These are phyloP conservation scores for Laodelphax striatellus DNA, from an alignment of 1,140 invertebrate genomes.

Conservation along the genomic window DNA sequence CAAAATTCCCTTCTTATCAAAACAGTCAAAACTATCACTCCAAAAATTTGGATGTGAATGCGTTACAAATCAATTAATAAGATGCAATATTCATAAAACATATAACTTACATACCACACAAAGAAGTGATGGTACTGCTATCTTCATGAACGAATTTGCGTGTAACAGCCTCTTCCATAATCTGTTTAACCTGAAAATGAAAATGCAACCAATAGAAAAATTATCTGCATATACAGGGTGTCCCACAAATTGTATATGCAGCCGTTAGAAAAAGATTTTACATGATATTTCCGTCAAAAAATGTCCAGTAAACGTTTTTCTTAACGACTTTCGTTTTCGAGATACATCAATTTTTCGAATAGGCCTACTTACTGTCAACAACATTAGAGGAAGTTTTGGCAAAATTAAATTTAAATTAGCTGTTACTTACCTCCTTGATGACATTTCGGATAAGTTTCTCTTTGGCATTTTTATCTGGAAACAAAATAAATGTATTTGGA, in stretches of 20 bases:
- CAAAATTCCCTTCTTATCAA: background rate
- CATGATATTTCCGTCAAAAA: no score
- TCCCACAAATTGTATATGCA: no score
- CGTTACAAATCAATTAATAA: background rate
- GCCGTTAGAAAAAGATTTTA: no score
- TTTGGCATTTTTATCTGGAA: slow-evolving; percentile 46
- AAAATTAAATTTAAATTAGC: background rate
- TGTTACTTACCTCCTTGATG: slow-evolving; percentile 58
- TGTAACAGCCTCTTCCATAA: slow-evolving; percentile 91
- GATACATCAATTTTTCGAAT: no score
- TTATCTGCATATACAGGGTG: background rate
- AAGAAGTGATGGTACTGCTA: slow-evolving; percentile 72
- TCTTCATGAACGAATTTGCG: slow-evolving; percentile 87
- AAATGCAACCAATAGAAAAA: background rate
- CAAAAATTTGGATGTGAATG: background rate
- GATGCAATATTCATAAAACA: slow-evolving; percentile 6
- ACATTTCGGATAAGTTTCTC: slow-evolving; percentile 65
- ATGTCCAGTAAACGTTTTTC: no score
- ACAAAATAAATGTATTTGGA: slow-evolving; percentile 4
- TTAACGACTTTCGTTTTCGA: no score
- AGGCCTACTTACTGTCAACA: no score
- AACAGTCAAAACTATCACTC: background rate
- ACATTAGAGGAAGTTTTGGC: background rate
- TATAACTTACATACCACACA: slow-evolving; percentile 60
- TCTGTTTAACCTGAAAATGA: slow-evolving; percentile 60